Evolutionary conservation across 1,140 invertebrate species (phyloP), one percentile per base, ranked within the genome.

Genomic region (Drosophila kanapiae): DNA sequence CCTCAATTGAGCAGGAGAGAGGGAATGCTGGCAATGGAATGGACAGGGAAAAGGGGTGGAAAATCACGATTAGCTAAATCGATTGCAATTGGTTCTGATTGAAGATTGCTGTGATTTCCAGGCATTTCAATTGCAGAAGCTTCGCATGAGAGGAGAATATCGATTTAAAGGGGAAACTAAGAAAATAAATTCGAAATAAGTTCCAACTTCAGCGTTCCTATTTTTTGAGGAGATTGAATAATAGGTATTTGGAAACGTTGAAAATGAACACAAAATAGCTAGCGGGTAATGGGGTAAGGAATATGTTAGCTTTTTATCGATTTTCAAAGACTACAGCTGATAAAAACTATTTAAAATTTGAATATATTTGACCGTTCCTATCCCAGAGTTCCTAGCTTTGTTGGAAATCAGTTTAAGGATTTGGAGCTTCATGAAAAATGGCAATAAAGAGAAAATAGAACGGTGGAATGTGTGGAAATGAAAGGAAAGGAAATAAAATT

Each of bases 51-150:
- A 11, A 4, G 14, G 9, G 31, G 27, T 6, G 45, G n/a, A 31
- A 33, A 51, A 57, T 42, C 14, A 23, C 18, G 61, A 68, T 68
- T 67, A 53, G 62, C 29, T 53, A 51, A 68, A 69, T 69, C 67
- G 47, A 69, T 69, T 51, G 16, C 65, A 51, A 69, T 71, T 70
- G 65, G 29, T 23, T 38, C 14, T 45, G 49, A 70, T 70, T 56
- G 47, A 9, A 11, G 47, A 27, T 45, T 38, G 48, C 60, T 54
- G 10, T 54, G 47, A 37, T n/a, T 54, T 18, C 13, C 11, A 31
- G 23, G 23, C 35, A 37, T 37, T 18, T 18, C 14, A 9, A 62
- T 38, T 56, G 47, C 6, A 45, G 8, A 0, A 13, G n/a, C n/a
- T 23, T 47, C n/a, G n/a, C 23, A 23, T 23, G 23, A 23, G 23